Evolutionary conservation across 1,140 invertebrate genomes (phyloP).

Genomic region (Paramacrobiotus metropolitanus): DNA sequence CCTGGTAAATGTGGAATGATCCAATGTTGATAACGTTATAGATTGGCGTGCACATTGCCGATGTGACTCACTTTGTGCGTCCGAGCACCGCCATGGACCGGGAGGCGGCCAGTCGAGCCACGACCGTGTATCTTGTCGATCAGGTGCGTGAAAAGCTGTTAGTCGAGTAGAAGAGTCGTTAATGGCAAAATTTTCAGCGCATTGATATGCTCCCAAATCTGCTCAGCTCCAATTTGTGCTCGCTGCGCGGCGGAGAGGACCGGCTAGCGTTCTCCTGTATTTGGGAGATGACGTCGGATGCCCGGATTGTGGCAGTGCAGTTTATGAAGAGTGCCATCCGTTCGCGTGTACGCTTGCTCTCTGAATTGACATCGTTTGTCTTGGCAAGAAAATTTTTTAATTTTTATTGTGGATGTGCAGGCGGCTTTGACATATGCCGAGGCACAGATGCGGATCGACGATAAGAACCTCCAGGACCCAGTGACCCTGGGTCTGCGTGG

Average conservation of each 20-base stretch:
- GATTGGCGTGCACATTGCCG: conserved; percentile 72
- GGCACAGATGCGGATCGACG: conserved; percentile 77
- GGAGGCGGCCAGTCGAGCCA: conserved; percentile 56
- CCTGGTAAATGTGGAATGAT: too few species aligned
- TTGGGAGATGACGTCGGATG: conserved; percentile 65
- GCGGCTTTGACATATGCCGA: conserved; percentile 81
- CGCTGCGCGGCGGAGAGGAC: conserved; percentile 54
- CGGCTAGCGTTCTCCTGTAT: conserved; percentile 76
- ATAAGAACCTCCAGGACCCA: conserved; percentile 39
- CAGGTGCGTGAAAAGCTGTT: too few species aligned
- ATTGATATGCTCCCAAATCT: conserved; percentile 40
- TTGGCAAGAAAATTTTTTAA: not conserved
- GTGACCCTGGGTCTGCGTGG: conserved; percentile 49
- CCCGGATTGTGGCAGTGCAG: conserved; percentile 51
- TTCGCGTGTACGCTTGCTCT: conserved; percentile 25
- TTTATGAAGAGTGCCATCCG: conserved; percentile 80
- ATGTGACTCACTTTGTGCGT: conserved; percentile 77
- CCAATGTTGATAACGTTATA: too few species aligned
- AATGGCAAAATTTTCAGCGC: conserved; percentile 18
- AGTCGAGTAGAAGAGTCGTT: too few species aligned
- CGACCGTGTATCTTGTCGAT: conserved; percentile 71
- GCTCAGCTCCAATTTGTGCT: conserved; percentile 76
- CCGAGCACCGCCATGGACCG: conserved; percentile 63
- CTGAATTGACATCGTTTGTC: conserved; percentile 11
- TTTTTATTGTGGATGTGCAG: conserved; percentile 28